These are phyloP conservation scores for Bolinopsis microptera DNA, from an alignment of 37 sponge, comb jelly and placozoan genomes.

Conservation along the genomic window DNA sequence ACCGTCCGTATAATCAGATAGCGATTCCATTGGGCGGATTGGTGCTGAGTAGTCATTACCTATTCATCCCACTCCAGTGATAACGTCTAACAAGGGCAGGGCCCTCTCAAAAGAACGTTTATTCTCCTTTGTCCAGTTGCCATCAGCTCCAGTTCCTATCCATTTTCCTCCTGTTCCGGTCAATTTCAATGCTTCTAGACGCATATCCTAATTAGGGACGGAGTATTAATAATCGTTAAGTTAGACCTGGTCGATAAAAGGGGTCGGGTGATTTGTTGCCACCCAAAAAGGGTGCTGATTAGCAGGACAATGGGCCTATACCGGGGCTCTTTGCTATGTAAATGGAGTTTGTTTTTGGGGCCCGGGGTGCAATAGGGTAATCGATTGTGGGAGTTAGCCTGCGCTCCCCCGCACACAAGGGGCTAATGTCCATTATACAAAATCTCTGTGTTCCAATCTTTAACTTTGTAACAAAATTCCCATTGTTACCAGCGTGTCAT, in stretches of 20 bases:
- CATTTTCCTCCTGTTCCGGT: neutral
- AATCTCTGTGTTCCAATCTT: neutral
- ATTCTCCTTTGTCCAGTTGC: neutral
- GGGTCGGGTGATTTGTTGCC: neutral
- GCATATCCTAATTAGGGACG: neutral
- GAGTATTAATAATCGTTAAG: neutral
- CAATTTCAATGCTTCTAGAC: neutral
- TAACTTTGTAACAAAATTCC: neutral
- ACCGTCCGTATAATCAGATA: too few species aligned
- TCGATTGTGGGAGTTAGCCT: too few species aligned
- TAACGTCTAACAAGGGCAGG: neutral
- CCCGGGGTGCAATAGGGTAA: neutral
- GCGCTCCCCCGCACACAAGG: too few species aligned
- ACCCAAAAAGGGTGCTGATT: neutral
- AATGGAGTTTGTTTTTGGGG: neutral
- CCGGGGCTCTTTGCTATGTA: neutral
- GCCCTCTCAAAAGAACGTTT: neutral
- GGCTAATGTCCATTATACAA: too few species aligned
- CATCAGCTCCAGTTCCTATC: neutral
- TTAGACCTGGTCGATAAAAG: neutral
- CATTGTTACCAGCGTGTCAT: neutral
- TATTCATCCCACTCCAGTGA: neutral
- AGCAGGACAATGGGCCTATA: neutral
- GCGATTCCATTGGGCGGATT: too few species aligned
- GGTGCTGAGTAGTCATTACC: neutral